A percentile compares a stretch with the other conserved stretches of the same genome.
Evolutionary conservation across 2,797 vertebrate genomes (phyloP).

Genomic region (Protosalanx chinensis): DNA sequence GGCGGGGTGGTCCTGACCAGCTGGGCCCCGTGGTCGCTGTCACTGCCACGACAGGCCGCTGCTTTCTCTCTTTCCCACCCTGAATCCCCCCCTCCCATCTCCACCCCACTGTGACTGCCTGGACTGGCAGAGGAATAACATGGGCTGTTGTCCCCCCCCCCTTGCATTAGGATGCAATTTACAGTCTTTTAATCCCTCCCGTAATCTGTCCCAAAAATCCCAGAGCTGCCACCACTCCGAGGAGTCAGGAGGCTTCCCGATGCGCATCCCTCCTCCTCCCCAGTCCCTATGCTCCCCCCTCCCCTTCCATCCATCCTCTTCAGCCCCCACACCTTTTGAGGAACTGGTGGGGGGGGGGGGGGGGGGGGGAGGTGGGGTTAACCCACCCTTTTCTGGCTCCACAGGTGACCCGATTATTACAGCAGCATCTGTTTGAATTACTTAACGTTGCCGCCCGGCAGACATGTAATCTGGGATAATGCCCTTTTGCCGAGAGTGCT

Average conservation of each 20-base stretch:
- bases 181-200: constrained; percentile 71
- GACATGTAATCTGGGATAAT: constrained; percentile 82
- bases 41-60: neutral
- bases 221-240: constrained; percentile 22
- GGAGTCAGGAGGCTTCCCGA: constrained; percentile 19
- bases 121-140: constrained; percentile 43
- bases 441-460: constrained; percentile 75
- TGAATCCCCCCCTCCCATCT: neutral
- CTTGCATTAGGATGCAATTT: constrained; percentile 73
- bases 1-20: neutral
- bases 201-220: constrained; percentile 66
- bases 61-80: neutral
- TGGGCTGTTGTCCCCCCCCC: constrained; percentile 57
- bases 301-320: neutral
- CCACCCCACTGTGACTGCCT: constrained; percentile 7
- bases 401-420: constrained; percentile 72
- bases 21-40: neutral
- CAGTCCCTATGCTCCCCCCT: neutral
- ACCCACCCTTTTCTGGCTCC: constrained; percentile 37
- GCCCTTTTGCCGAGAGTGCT: constrained; percentile 75
- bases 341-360: neutral
- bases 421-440: constrained; percentile 81
- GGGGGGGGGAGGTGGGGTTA: constrained; percentile 32
- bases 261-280: neutral
- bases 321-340: neutral